Percentiles rank a stretch among this genome's conserved stretches.
phyloP scores from a whole-genome alignment of 2,888 invertebrate species.

The Trachelus tabidus region DNA sequence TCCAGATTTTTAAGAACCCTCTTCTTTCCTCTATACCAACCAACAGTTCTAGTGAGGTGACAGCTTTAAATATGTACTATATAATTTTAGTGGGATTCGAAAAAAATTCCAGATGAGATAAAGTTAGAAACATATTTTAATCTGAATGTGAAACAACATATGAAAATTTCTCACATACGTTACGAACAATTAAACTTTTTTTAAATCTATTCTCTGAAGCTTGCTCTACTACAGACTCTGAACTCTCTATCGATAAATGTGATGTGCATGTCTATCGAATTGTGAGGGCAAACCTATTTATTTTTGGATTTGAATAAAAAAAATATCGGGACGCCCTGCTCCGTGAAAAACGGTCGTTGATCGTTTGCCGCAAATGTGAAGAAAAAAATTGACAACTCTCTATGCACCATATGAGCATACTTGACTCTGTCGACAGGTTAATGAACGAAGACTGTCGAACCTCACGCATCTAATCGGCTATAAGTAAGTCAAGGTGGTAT shows the following conservation, averaged over 20 bases:
- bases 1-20: not conserved
- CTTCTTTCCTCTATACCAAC: no score
- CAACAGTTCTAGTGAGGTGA: no score
- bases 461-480: not conserved
- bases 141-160: no score
- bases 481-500: not conserved
- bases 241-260: not conserved
- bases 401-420: not conserved
- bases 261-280: not conserved
- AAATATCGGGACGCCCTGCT: not conserved
- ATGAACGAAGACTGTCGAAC: not conserved
- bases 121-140: not conserved
- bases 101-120: not conserved
- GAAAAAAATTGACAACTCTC: not conserved
- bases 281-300: not conserved
- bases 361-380: not conserved
- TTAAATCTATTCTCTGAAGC: not conserved
- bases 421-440: not conserved
- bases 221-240: not conserved
- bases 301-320: not conserved
- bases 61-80: no score
- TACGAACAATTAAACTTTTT: not conserved
- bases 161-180: not conserved
- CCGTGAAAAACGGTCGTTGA: not conserved
- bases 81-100: no score